Evolutionary conservation across 2,113 vertebrate genomes (phyloP), one percentile per base, ranked within the genome.

Genomic region (Zosterops hypoxanthus): DNA sequence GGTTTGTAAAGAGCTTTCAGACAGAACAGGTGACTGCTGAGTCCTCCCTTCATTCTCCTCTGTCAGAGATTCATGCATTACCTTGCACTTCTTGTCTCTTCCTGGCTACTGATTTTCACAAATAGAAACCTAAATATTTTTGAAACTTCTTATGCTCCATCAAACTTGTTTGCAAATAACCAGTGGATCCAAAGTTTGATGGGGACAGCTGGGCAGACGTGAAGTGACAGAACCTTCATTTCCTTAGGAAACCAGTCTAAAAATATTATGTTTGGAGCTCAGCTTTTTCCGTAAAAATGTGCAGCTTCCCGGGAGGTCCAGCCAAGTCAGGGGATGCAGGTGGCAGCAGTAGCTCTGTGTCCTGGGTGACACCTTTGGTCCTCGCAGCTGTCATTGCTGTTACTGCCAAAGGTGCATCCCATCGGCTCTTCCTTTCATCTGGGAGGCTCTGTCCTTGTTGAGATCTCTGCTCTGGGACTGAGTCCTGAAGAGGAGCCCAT

Each of bases 311-410:
- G 0, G 79, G 75, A 83, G 90, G 57, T 36, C n/a, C 71, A 55
- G 71, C 86, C 92, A 88, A 88, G 49, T 47, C 61, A 7, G 50
- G 18, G 71, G 86, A 76, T 24, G 2, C 87, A 94, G 94, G 92
- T 95, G 96, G 91, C 60, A 33, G 92, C 61, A 66, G 89, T 81
- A 88, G 36, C 73, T 82, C 75, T 25, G 64, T 71, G 77, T 94
- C 86, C 80, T 72, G 86, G 41, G 66, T 5, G 46, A 53, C 83
- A 92, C 78, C 71, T 52, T 61, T 90, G 68, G 78, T 78, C 21
- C 2, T 26, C 2, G 1, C 84, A 92, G 89, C 61, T 79, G 89
- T 53, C 52, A n/a, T 2, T 49, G 84, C 64, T 0, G 5, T 8
- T 65, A 50, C 63, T 84, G 59, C 69, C 88, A 86, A 76, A 95